phyloP scores from a whole-genome alignment of 2,113 vertebrate genomes.

The Ariopsis seemanni region DNA sequence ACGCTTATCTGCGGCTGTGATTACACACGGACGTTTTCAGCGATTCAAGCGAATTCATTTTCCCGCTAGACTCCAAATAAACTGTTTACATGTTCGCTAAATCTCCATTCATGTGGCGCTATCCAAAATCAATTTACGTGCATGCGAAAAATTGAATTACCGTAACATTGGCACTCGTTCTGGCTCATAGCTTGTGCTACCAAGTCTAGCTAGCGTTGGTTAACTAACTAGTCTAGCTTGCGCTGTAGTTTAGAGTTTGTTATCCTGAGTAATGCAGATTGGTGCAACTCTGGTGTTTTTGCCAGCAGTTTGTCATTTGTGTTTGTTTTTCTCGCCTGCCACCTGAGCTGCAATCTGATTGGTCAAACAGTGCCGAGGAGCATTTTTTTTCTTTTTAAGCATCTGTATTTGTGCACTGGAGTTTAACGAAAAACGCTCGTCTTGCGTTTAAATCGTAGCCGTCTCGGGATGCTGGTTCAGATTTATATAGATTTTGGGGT shows the following conservation, averaged over 20 bases:
- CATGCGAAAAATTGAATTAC: background rate
- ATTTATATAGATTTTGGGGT: too few relatives aligned
- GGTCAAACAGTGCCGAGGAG: too few relatives aligned
- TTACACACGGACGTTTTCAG: background rate
- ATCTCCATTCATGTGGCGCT: background rate
- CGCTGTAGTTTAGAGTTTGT: background rate
- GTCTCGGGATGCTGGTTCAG: too few relatives aligned
- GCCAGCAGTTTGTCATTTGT: too few relatives aligned
- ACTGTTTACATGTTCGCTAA: background rate
- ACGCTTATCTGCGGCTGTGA: constrained; percentile 41
- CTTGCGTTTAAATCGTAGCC: too few relatives aligned
- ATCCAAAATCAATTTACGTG: background rate
- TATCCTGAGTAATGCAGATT: background rate
- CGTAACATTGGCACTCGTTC: background rate
- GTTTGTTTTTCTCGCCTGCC: too few relatives aligned
- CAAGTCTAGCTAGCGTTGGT: background rate
- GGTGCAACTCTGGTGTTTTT: too few relatives aligned
- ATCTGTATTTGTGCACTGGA: too few relatives aligned
- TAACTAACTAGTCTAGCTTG: background rate
- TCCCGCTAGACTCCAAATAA: background rate
- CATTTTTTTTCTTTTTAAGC: too few relatives aligned
- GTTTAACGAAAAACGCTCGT: too few relatives aligned
- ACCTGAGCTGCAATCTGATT: too few relatives aligned
- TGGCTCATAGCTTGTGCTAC: background rate
- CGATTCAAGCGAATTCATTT: background rate